A percentile compares a stretch with the other conserved stretches of the same genome.
Conservation (phyloP, 2,888 invertebrate species). For the Dolichopus griseipennis region DNA sequence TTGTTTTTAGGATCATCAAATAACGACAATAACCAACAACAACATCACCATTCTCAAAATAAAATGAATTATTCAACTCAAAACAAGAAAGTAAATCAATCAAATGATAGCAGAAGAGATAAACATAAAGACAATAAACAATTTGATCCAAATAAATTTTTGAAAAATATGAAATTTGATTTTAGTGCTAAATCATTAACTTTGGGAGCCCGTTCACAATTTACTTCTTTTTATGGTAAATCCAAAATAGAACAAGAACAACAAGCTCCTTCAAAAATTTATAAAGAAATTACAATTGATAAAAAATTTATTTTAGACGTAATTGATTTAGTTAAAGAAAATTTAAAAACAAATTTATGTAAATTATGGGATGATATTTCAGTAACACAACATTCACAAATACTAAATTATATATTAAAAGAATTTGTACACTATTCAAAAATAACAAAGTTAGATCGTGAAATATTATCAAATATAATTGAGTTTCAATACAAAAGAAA, state of each 20-base stretch:
- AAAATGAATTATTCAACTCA: neutral
- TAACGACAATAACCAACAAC: too few species aligned
- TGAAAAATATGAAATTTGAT: neutral
- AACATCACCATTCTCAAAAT: neutral
- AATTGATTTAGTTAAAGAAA: neutral
- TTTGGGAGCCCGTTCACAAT: conserved; percentile 18
- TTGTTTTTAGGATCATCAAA: too few species aligned
- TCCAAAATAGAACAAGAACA: neutral
- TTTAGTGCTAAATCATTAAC: conserved; percentile 16
- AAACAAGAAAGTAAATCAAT: neutral
- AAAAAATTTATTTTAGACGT: conserved; percentile 12
- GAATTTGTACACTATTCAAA: conserved; percentile 14
- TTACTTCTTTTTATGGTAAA: conserved; percentile 14
- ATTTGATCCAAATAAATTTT: conserved; percentile 10
- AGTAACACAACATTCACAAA: conserved; percentile 15
- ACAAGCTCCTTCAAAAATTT: neutral
- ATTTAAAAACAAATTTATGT: neutral
- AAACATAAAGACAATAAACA: conserved; percentile 29
- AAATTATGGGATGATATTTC: neutral
- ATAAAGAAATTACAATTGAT: conserved; percentile 7
- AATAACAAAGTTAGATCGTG: conserved; percentile 15
- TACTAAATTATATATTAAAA: conserved; percentile 16
- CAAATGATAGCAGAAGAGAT: neutral
- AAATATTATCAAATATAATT: conserved; percentile 39
- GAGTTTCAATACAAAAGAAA: conserved; percentile 31